phyloP scores from a whole-genome alignment of 1,140 invertebrate species.

The Hypothenemus hampei region DNA sequence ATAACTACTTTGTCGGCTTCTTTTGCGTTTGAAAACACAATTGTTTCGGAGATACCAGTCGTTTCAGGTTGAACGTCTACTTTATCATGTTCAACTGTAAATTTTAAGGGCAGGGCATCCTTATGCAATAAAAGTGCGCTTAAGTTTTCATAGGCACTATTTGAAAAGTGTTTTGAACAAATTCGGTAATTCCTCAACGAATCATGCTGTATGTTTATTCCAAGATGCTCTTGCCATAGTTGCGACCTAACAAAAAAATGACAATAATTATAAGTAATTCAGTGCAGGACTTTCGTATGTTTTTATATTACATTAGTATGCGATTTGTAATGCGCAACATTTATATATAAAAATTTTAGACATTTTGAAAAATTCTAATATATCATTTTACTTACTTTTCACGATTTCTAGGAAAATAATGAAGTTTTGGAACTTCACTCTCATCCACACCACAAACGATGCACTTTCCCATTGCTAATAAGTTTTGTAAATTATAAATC shows the following conservation, averaged over 20 bases:
- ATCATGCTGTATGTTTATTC: background rate
- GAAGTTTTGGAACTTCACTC: constrained; percentile 4
- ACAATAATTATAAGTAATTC: background rate
- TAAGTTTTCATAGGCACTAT: background rate
- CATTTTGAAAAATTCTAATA: no score
- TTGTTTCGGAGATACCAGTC: background rate
- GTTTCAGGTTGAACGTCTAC: no score
- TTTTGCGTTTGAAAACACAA: background rate
- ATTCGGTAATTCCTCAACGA: background rate
- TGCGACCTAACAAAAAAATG: background rate
- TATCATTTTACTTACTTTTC: constrained; percentile 9
- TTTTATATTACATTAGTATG: background rate
- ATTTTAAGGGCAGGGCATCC: background rate
- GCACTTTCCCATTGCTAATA: no score
- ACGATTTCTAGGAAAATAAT: constrained; percentile 8
- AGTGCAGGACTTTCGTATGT: background rate
- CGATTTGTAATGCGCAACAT: no score
- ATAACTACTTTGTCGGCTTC: background rate
- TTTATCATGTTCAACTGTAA: no score
- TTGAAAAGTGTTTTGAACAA: background rate
- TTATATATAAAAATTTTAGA: no score
- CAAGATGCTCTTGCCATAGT: background rate
- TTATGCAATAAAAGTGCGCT: background rate
- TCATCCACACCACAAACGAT: background rate
- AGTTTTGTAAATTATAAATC: no score